These are phyloP conservation scores for Acrobasis repandana DNA, from an alignment of 2,888 invertebrate genomes.

Conservation along the genomic window DNA sequence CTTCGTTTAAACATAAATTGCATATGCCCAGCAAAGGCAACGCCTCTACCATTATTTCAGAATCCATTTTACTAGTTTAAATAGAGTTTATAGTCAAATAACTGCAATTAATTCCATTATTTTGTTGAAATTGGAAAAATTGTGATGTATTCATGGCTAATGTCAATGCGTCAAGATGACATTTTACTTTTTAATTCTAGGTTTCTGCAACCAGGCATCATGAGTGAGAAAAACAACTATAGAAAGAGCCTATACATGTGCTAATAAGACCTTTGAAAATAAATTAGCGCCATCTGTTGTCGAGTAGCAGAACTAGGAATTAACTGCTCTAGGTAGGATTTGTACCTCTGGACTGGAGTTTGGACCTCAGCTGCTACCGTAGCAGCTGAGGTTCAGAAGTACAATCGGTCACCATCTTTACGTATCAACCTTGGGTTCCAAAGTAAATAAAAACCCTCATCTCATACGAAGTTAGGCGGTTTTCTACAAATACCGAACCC, in stretches of 20 bases:
- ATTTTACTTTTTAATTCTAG: not conserved
- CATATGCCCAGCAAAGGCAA: conserved; percentile 68
- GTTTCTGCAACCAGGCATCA: not conserved
- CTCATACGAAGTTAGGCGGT: too few relatives aligned
- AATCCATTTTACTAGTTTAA: conserved; percentile 47
- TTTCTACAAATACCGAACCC: too few relatives aligned
- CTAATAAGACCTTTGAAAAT: not conserved
- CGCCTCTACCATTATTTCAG: conserved; percentile 66
- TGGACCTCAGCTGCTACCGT: too few relatives aligned
- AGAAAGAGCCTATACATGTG: not conserved
- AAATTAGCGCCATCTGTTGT: too few relatives aligned
- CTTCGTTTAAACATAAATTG: conserved; percentile 68
- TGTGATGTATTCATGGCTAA: not conserved
- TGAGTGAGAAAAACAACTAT: not conserved
- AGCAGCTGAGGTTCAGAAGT: too few relatives aligned
- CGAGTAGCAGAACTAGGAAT: too few relatives aligned
- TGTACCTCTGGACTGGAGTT: too few relatives aligned
- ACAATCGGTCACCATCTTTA: too few relatives aligned
- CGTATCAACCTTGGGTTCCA: too few relatives aligned
- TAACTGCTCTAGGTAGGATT: too few relatives aligned
- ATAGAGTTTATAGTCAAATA: conserved; percentile 19
- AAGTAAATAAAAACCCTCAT: too few relatives aligned
- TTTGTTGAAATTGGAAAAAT: conserved; percentile 8
- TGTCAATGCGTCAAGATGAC: conserved; percentile 3
- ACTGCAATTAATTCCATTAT: conserved; percentile 21